Evolutionary conservation across 2,797 vertebrate species (phyloP).

Genomic region (Galaxias olidus): DNA sequence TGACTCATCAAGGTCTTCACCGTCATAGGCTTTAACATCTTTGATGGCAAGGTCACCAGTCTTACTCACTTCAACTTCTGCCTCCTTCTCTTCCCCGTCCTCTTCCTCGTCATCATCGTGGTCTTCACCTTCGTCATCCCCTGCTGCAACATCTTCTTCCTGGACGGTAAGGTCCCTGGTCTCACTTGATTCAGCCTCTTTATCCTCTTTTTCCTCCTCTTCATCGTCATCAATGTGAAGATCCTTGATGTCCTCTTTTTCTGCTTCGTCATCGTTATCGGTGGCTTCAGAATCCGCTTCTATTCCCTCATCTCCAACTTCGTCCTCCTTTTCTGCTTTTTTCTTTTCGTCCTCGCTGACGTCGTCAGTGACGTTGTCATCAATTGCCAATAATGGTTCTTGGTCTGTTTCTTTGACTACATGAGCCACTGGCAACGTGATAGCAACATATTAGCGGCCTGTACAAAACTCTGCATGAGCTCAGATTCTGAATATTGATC

Average conservation of each 20-base stretch:
- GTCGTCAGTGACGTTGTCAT: constrained; percentile 22
- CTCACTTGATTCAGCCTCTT: constrained; percentile 1
- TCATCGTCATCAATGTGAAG: constrained; percentile 2
- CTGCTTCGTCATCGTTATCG: background rate
- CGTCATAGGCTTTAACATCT: constrained; percentile 16
- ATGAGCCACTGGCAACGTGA: constrained; percentile 47
- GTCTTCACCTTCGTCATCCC: background rate
- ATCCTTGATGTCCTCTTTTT: constrained; percentile 2
- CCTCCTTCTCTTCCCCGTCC: background rate
- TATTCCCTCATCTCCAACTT: background rate
- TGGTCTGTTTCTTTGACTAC: constrained; percentile 37
- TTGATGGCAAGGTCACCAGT: too few relatives aligned
- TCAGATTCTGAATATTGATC: constrained; percentile 17
- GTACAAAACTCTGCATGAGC: background rate
- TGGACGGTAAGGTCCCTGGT: background rate
- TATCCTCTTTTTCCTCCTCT: background rate
- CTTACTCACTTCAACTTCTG: background rate
- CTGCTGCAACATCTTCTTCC: constrained; percentile 11
- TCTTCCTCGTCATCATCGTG: background rate
- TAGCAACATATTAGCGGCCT: constrained; percentile 48
- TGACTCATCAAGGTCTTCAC: constrained; percentile 12
- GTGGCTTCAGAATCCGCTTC: background rate
- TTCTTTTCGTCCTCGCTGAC: constrained; percentile 15
- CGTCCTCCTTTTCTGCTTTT: background rate
- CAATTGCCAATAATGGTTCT: constrained; percentile 21